phyloP scores from a whole-genome alignment of 2,888 invertebrate species.

The Lamellibrachia satsuma region DNA sequence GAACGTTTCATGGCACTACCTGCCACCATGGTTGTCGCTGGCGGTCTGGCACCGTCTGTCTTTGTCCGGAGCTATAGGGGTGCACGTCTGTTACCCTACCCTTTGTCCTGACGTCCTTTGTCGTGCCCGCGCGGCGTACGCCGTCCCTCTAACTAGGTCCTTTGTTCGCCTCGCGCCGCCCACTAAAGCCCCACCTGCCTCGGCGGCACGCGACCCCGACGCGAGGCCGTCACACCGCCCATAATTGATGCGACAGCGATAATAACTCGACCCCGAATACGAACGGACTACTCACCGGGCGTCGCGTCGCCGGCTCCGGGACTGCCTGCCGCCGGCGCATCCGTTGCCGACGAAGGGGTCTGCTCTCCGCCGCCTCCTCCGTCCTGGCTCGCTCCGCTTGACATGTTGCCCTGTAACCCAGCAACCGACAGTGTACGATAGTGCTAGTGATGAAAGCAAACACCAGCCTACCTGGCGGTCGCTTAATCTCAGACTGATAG shows the following conservation, averaged over 20 bases:
- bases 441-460: background rate
- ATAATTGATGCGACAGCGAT: background rate
- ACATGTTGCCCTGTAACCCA: slow-evolving; percentile 6
- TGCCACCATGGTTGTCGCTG: background rate
- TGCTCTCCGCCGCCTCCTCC: background rate
- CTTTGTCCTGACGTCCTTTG: slow-evolving; percentile 6
- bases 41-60: background rate
- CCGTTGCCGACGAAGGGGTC: background rate
- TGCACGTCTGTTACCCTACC: background rate
- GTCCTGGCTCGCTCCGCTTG: slow-evolving; percentile 13
- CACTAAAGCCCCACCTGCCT: background rate
- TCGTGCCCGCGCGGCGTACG: background rate
- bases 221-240: background rate
- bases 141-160: background rate
- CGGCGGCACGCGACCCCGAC: background rate
- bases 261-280: background rate
- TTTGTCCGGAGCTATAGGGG: background rate
- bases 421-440: background rate
- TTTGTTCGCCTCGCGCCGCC: background rate
- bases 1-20: background rate
- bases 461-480: background rate
- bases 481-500: background rate
- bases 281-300: background rate
- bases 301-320: background rate
- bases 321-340: background rate